phyloP scores from a whole-genome alignment of 35 echinoderm and acorn worm genomes.

The Ptychodera flava region DNA sequence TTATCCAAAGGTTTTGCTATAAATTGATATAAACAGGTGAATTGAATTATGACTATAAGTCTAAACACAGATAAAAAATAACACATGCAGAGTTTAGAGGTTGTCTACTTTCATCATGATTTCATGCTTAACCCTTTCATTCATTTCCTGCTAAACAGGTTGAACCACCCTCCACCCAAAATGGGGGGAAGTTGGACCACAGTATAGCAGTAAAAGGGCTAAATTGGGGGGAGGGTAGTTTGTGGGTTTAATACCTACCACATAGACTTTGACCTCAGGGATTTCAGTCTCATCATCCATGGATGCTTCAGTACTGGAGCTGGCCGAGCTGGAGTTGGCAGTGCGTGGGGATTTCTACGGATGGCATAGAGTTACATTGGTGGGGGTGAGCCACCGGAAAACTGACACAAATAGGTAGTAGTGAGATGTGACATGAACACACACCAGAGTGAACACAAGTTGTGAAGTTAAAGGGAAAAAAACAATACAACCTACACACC shows the following conservation, averaged over 20 bases:
- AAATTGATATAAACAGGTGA: too few relatives aligned
- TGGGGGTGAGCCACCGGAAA: background rate
- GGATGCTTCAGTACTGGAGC: background rate
- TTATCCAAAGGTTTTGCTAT: too few relatives aligned
- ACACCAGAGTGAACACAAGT: background rate
- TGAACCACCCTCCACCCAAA: too few relatives aligned
- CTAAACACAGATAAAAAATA: too few relatives aligned
- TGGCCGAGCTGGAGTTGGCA: background rate
- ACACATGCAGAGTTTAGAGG: too few relatives aligned
- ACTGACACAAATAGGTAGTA: background rate
- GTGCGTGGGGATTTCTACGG: background rate
- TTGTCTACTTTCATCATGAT: too few relatives aligned
- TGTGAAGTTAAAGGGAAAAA: background rate
- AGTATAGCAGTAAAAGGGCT: too few relatives aligned
- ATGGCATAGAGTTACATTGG: background rate
- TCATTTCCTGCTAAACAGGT: too few relatives aligned
- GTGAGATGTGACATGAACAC: background rate
- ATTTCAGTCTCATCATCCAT: background rate
- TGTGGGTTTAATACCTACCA: background rate
- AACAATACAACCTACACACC: background rate
- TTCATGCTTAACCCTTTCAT: too few relatives aligned
- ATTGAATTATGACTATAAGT: too few relatives aligned
- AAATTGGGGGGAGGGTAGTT: too few relatives aligned
- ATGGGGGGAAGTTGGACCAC: too few relatives aligned
- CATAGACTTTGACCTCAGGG: background rate